These are phyloP conservation scores for Dryobotodes eremita DNA, from an alignment of 2,888 invertebrate genomes.

Conservation along the genomic window DNA sequence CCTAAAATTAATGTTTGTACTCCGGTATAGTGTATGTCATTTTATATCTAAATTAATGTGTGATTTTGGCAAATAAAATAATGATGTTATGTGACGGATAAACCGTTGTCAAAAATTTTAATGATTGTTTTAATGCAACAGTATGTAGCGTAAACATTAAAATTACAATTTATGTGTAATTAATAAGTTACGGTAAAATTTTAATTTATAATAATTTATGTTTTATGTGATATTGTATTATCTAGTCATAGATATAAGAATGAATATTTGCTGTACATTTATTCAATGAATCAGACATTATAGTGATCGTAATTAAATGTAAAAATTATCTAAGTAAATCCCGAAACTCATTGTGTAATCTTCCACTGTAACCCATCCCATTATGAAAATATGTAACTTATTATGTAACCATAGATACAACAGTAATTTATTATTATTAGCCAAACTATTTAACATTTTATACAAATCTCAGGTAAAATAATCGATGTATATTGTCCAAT, in stretches of 20 bases:
- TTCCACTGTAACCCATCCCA: conserved; percentile 55
- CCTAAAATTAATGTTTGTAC: conserved; percentile 73
- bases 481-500: conserved; percentile 28
- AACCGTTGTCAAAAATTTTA: background rate
- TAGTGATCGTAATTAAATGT: conserved; percentile 63
- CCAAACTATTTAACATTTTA: conserved; percentile 34
- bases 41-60: conserved; percentile 53
- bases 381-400: conserved; percentile 26
- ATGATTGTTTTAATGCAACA: conserved; percentile 5
- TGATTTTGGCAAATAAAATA: conserved; percentile 40
- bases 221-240: conserved; percentile 43
- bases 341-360: conserved; percentile 53
- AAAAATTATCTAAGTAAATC: conserved; percentile 32
- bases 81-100: background rate
- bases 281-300: conserved; percentile 64
- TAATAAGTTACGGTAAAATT: background rate
- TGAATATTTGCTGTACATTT: conserved; percentile 66
- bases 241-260: conserved; percentile 50
- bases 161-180: conserved; percentile 3
- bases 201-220: conserved; percentile 25
- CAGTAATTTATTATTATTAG: conserved; percentile 39
- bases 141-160: conserved; percentile 16
- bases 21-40: conserved; percentile 59
- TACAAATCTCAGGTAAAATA: conserved; percentile 1
- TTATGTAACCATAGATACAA: conserved; percentile 28